Evolutionary conservation across 2,113 vertebrate species (phyloP).

Genomic region (Brienomyrus longianalis): DNA sequence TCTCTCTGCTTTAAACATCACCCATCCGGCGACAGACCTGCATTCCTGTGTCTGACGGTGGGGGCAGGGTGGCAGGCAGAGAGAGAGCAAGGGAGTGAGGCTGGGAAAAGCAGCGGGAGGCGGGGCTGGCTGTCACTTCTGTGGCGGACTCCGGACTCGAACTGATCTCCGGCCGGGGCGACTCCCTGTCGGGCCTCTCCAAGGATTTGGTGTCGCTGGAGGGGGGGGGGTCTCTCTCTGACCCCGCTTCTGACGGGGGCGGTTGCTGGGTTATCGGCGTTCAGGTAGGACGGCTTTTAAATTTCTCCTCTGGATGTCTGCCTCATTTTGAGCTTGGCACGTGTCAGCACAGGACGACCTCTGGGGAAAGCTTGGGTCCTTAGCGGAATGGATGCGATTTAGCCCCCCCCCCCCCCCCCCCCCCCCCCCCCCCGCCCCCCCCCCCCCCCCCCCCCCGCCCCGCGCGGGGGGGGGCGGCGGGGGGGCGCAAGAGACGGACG

Average conservation of each 20-base stretch:
- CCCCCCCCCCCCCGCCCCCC: no score
- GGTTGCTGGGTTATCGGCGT: background rate
- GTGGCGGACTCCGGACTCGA: conserved; percentile 37
- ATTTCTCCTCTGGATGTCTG: background rate
- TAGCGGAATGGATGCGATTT: background rate
- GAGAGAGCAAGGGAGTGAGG: conserved; percentile 12
- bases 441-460: no score
- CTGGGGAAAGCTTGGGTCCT: background rate
- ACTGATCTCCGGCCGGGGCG: conserved; percentile 17
- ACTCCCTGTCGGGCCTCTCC: conserved; percentile 16
- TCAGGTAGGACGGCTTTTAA: background rate
- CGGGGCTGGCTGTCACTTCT: conserved; percentile 38
- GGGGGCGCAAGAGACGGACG: no score
- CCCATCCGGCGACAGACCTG: background rate
- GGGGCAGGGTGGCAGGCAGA: conserved; percentile 34
- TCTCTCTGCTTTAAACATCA: background rate
- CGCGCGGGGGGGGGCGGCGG: no score
- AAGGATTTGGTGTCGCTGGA: conserved; percentile 5
- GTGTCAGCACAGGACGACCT: background rate
- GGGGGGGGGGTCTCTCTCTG: background rate
- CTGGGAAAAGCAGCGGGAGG: conserved; percentile 21
- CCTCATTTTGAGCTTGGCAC: background rate
- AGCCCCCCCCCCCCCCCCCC: background rate
- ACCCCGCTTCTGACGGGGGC: background rate
- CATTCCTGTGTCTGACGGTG: conserved; percentile 17